Evolutionary conservation across 1,140 invertebrate species (phyloP).

Genomic region (Ips typographus): DNA sequence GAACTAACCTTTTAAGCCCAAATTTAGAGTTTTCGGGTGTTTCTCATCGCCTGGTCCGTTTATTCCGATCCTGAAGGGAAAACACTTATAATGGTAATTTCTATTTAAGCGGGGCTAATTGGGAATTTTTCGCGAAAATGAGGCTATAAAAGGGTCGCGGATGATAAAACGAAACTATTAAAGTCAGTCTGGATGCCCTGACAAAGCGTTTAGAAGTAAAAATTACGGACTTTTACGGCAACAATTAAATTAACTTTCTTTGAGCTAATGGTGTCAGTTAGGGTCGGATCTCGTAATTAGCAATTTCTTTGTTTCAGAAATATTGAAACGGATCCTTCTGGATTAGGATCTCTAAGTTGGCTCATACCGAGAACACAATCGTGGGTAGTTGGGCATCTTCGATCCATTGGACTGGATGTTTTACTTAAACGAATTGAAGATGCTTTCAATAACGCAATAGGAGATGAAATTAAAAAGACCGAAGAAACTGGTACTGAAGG

Average conservation of each 20-base stretch:
- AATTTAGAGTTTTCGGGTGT: too few relatives aligned
- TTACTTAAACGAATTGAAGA: slow-evolving; percentile 38
- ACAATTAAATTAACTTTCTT: too few relatives aligned
- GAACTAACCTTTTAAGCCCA: too few relatives aligned
- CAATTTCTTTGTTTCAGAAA: slow-evolving; percentile 38
- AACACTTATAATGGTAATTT: too few relatives aligned
- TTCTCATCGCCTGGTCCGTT: too few relatives aligned
- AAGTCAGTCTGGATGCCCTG: background rate
- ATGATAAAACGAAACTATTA: background rate
- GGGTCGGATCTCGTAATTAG: too few relatives aligned
- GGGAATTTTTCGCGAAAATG: background rate
- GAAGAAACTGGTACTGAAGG: background rate
- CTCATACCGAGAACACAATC: slow-evolving; percentile 39
- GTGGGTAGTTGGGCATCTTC: slow-evolving; percentile 43
- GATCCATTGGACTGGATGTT: slow-evolving; percentile 30
- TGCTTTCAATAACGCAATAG: slow-evolving; percentile 39
- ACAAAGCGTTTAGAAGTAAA: background rate
- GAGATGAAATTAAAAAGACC: slow-evolving; percentile 31
- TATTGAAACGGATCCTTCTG: slow-evolving; percentile 42
- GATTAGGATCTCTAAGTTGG: slow-evolving; percentile 45
- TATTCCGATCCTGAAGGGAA: too few relatives aligned
- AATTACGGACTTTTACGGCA: background rate
- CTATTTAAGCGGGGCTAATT: background rate
- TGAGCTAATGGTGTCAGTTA: too few relatives aligned
- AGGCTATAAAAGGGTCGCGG: background rate